Evolutionary conservation across 2,113 vertebrate genomes (phyloP), one percentile per base, ranked within the genome.

Genomic region (Myodes glareolus): DNA sequence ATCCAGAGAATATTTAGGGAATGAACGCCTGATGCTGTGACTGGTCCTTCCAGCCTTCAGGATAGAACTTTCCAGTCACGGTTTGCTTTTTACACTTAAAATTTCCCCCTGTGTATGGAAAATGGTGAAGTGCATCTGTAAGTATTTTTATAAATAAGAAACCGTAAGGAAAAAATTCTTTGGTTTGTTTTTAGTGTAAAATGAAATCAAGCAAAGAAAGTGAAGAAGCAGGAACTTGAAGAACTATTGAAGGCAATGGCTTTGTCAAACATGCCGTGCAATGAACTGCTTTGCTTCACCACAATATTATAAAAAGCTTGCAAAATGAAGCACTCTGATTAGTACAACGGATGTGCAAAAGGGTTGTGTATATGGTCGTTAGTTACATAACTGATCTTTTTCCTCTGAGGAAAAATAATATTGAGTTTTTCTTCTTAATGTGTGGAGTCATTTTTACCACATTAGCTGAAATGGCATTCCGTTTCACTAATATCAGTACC

Each of bases 131-230:
- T 87, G 2, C 1, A 90, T 88, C 86, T 89, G 23, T 9, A 94
- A 89, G 23, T n/a, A 84, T 5, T 14, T 73, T 80, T 95, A 91
- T 95, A 93, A 68, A 68, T 95, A 68, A 95, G 82, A 91, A 94
- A 92, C 5, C 36, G 7, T 42, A 92, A 91, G 36, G 8, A 70
- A 75, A 92, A 23, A 3, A 80, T 45, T 33, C 82, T 94, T 88
- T 91, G 45, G 63, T 96, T 97, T 95, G 17, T 76, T 94, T 96
- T 95, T 93, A 94, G 95, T 97, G 95, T 93, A 93, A 97, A 97
- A 95, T 85, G 67, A 96, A 77, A 94, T 47, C 81, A 95, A 96
- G 67, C 45, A 88, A 94, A 94, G 63, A 84, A 96, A 92, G 95
- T 95, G 91, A 90, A 96, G 67, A 86, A 82, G 72, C 42, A 92